A percentile compares a stretch with the other conserved stretches of the same genome.
Evolutionary conservation across 2,888 invertebrate genomes (phyloP).

Genomic region (Pachydiplax longipennis): DNA sequence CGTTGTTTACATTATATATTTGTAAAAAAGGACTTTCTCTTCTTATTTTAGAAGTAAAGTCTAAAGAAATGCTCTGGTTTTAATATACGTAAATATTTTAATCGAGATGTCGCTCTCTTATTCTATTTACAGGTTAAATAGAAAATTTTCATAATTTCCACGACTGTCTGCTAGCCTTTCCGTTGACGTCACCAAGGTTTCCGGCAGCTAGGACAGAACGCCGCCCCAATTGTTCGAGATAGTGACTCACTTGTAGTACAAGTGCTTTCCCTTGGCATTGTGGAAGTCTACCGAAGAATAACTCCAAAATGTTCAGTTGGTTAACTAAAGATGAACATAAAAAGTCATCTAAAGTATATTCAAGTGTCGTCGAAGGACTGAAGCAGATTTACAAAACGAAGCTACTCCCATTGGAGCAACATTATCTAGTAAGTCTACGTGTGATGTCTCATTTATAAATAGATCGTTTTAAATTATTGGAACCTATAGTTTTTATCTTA

Average conservation of each 20-base stretch:
- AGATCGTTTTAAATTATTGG: neutral
- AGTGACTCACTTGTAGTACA: conserved; percentile 10
- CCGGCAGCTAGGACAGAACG: conserved; percentile 29
- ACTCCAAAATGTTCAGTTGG: conserved; percentile 83
- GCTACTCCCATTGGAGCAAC: conserved; percentile 85
- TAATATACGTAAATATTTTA: no score
- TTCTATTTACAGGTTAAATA: neutral
- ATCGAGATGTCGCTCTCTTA: neutral
- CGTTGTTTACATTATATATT: neutral
- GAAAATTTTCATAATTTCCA: conserved; percentile 23
- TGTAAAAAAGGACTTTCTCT: neutral
- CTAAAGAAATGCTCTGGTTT: no score
- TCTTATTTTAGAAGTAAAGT: neutral
- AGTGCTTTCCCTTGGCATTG: neutral
- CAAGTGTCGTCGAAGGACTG: conserved; percentile 92
- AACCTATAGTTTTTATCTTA: neutral
- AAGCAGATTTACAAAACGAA: conserved; percentile 93
- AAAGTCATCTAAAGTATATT: conserved; percentile 68
- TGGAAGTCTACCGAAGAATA: neutral
- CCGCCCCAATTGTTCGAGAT: conserved; percentile 7
- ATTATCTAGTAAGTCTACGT: conserved; percentile 63
- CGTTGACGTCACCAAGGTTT: conserved; percentile 43
- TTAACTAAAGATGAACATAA: conserved; percentile 74
- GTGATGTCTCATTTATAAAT: neutral
- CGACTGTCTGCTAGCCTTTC: conserved; percentile 27